Base-by-base conservation (phyloP, 1,140 invertebrate species). In the Halyomorpha halys region DNA sequence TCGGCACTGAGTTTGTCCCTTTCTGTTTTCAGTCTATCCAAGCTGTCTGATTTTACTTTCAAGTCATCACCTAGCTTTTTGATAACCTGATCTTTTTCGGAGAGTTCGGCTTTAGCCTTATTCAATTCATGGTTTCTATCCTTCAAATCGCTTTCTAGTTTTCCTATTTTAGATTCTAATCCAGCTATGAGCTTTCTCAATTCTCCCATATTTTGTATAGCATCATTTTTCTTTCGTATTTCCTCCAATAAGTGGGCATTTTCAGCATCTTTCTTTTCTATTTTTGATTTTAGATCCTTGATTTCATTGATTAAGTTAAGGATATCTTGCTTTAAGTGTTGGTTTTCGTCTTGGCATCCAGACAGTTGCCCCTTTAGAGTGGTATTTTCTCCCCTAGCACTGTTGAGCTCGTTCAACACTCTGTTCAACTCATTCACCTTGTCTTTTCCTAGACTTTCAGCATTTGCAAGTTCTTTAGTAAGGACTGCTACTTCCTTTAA, bases 181-280 rank as follows among this genome's bases (percentile, higher is more conserved):
- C 59, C 59, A 4, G 59, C 44, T 5, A 39, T 19, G 13, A 60
- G 13, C 21, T 60, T 60, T 16, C 34, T 60, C 44, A 60, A 60
- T 23, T 60, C 59, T 4, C 44, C 59, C 34, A 60, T 19, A 44
- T 16, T 30, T 23, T 44, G 27, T 25, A 44, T 18, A 19, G 16
- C 13, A 3, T 60, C 59, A 6, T 16, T 60, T 14, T 60, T 60
- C 21, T 34, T 19, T 59, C 39, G 54, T 3, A 44, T 8, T 44
- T 53, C n/a, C 3, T 56, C 54, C n/a, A 16, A 45, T n/a, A 25
- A 15, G 14, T 44, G 18, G 5, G 5, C 39, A 19, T 59, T 16
- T 59, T 59, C 30, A 25, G 15, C 9, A 14, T 64, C 19, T n/a
- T 25, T 14, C 0, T 44, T 30, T 2, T 39, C 54, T 23, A 59